A percentile compares a stretch with the other conserved stretches of the same genome.
Evolutionary conservation across 1,140 invertebrate genomes (phyloP).

Genomic region (Trichonephila clavata): DNA sequence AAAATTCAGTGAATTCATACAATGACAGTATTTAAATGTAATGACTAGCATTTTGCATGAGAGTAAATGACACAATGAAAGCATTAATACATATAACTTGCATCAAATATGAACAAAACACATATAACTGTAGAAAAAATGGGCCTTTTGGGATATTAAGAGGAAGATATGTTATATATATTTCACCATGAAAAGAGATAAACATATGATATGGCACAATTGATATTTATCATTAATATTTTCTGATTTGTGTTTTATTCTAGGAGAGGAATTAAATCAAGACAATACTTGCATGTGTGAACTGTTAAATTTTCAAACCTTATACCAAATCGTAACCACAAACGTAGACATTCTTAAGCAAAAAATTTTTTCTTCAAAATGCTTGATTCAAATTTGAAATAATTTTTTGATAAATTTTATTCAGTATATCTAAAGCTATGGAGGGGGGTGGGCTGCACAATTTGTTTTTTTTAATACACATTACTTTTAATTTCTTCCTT

Average conservation of each 20-base stretch:
- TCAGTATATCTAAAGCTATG: too few relatives aligned
- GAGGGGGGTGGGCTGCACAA: too few relatives aligned
- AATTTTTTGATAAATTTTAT: too few relatives aligned
- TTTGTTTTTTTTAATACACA: too few relatives aligned
- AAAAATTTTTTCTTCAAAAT: too few relatives aligned
- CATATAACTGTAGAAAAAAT: background rate
- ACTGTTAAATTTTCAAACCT: too few relatives aligned
- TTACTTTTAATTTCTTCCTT: too few relatives aligned
- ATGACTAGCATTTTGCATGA: constrained; percentile 27
- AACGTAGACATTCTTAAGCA: too few relatives aligned
- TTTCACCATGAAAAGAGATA: background rate
- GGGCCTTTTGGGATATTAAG: background rate
- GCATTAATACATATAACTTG: background rate
- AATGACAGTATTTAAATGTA: background rate
- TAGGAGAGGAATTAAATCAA: too few relatives aligned
- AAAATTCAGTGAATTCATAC: background rate
- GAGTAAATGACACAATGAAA: constrained; percentile 17
- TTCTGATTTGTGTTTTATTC: background rate
- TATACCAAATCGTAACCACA: too few relatives aligned
- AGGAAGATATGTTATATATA: background rate
- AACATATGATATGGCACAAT: constrained; percentile 9
- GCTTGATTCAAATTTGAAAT: too few relatives aligned
- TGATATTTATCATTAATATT: background rate
- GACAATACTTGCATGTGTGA: too few relatives aligned
- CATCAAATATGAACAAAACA: background rate